Evolutionary conservation across 1,140 invertebrate genomes (phyloP), one percentile per base, ranked within the genome.

Genomic region (Pentalonia nigronervosa): DNA sequence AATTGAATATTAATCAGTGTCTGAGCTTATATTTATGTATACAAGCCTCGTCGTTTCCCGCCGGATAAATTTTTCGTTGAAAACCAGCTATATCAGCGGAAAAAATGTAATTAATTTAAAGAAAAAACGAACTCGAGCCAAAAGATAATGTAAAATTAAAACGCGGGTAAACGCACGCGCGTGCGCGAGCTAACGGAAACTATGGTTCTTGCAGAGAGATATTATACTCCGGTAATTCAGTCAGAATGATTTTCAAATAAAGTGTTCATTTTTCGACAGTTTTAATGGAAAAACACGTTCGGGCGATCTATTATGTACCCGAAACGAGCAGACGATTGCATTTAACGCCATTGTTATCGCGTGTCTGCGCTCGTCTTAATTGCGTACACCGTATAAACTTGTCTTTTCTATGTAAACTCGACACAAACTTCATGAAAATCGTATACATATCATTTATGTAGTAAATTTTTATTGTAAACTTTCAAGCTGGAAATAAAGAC

Each of bases 101-200:
- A 87, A 87, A n/a, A 17, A 9, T n/a, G 30, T n/a, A n/a, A 76
- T 76, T n/a, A 76, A n/a, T 76, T 17, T 17, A 76, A 17, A 34
- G 0, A 34, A 76, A 76, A 76, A 67, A 76, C 60, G 14, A 76
- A 76, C 60, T 14, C 60, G 30, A 17, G 60, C 60, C 60, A 76
- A 76, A n/a, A 76, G 60, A 76, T 76, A 67, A 76, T 76, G 2
- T 76, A 76, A n/a, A 76, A 76, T 76, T 76, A 76, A 76, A 76
- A n/a, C 60, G 60, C 60, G 60, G 25, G 11, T 67, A 67, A 25
- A 30, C 25, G 30, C 14, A n/a, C 60, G 17, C 60, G 30, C 30
- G n/a, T 17, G 30, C n/a, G 60, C 0, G 0, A 76, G 60, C 14
- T 76, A 7, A 76, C n/a, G 17, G 3, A 76, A 76, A 76, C 30